Evolutionary conservation across 2,888 invertebrate genomes (phyloP).

Genomic region (Eledona agricola): DNA sequence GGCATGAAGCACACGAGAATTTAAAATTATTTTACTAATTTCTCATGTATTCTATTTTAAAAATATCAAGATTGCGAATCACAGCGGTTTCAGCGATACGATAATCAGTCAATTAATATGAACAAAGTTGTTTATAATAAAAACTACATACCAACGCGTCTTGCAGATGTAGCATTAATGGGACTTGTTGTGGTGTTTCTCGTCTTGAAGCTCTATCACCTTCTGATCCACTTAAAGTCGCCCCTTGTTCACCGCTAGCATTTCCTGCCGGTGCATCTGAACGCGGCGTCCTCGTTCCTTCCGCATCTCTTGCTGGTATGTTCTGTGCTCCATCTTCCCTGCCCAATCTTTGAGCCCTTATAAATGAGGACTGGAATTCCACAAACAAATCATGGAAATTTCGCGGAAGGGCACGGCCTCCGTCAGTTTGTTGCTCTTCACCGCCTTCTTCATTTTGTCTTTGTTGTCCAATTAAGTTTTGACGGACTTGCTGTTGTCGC

Average conservation of each 20-base stretch:
- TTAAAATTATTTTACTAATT: too few species aligned
- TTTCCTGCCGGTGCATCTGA: background rate
- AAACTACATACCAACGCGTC: too few species aligned
- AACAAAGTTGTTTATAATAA: too few species aligned
- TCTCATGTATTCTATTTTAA: too few species aligned
- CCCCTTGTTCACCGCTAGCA: background rate
- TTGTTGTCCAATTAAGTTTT: background rate
- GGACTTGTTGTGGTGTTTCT: too few species aligned
- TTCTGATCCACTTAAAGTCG: conserved; percentile 4
- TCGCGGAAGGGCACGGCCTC: conserved; percentile 6
- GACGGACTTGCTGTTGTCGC: conserved; percentile 18
- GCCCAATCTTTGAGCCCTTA: conserved; percentile 19
- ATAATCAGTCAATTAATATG: too few species aligned
- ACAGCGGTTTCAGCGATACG: too few species aligned
- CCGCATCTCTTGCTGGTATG: too few species aligned
- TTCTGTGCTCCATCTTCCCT: conserved; percentile 6
- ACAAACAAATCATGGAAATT: conserved; percentile 19
- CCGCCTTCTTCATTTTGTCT: conserved; percentile 9
- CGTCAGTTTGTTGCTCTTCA: conserved; percentile 8
- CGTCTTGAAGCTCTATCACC: background rate
- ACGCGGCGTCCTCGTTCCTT: background rate
- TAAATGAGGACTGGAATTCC: conserved; percentile 19
- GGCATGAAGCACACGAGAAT: too few species aligned
- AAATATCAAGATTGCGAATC: too few species aligned
- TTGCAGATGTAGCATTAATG: too few species aligned